These are phyloP conservation scores for Hyperoplus lanceolatus DNA, from an alignment of 2,797 vertebrate species.

Conservation along the genomic window DNA sequence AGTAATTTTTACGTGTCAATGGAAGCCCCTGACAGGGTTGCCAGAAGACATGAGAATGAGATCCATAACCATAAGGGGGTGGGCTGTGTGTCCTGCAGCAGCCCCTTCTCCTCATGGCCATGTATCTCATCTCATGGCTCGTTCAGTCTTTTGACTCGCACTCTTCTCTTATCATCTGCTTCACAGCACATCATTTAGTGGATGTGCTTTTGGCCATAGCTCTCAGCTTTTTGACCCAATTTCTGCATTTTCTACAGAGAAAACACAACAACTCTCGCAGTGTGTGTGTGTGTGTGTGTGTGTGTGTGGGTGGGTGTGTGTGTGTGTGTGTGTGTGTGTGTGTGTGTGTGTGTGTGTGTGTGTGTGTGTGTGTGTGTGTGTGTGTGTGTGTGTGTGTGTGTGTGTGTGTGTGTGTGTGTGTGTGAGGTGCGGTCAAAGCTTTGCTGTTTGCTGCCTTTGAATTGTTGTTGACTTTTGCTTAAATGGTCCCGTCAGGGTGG, in stretches of 20 bases:
- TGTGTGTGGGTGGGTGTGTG: too few relatives aligned
- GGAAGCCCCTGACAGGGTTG: background rate
- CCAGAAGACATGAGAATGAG: too few relatives aligned
- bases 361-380: too few relatives aligned
- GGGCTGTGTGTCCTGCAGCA: background rate
- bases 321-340: too few relatives aligned
- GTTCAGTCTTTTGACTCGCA: slow-evolving; percentile 1
- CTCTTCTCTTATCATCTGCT: slow-evolving; percentile 25
- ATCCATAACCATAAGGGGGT: too few relatives aligned
- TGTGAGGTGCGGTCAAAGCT: too few relatives aligned
- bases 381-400: too few relatives aligned
- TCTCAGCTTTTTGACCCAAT: slow-evolving; percentile 31
- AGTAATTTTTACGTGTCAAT: background rate
- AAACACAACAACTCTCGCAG: background rate
- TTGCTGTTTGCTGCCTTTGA: too few relatives aligned
- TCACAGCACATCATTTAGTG: slow-evolving; percentile 24
- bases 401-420: too few relatives aligned
- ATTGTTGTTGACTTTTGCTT: too few relatives aligned
- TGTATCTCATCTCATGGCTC: slow-evolving; percentile 3
- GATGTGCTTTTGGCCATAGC: slow-evolving; percentile 19
- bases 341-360: too few relatives aligned
- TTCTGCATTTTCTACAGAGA: slow-evolving; percentile 10
- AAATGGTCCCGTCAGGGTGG: too few relatives aligned
- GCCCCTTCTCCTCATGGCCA: background rate
- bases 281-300: background rate